Percentiles rank a stretch among this genome's conserved stretches.
These are phyloP conservation scores for Elachura formosa DNA, from an alignment of 2,113 vertebrate genomes.

Conservation along the genomic window DNA sequence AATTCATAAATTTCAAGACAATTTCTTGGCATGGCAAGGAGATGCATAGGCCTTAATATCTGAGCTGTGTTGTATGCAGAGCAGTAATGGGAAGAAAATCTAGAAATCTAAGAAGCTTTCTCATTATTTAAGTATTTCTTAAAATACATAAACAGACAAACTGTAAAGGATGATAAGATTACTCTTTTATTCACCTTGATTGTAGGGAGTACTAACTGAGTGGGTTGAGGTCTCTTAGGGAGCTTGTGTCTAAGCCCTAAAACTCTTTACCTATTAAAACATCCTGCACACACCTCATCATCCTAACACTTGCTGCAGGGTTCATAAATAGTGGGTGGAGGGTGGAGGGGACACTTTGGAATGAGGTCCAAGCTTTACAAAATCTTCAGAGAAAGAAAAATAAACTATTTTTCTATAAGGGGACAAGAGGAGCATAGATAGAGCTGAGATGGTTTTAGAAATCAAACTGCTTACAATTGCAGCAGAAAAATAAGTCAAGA, in stretches of 20 bases:
- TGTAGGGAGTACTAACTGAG: background rate
- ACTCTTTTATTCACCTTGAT: background rate
- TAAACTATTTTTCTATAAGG: background rate
- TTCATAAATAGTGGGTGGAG: background rate
- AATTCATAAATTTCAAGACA: background rate
- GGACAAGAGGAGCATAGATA: background rate
- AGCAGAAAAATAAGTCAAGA: background rate
- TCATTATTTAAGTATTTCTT: background rate
- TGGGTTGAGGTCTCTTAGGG: background rate
- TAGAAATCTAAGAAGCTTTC: background rate
- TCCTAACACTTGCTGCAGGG: background rate
- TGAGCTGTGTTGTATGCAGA: background rate
- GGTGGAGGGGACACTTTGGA: background rate
- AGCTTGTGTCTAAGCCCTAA: background rate
- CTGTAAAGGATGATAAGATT: background rate
- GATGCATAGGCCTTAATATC: background rate
- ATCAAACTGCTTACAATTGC: background rate
- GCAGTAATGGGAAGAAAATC: background rate
- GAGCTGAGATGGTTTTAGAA: background rate
- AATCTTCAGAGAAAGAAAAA: background rate
- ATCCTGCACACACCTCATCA: background rate
- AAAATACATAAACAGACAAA: background rate
- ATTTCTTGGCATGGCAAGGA: background rate
- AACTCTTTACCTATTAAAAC: background rate
- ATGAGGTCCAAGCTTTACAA: background rate